A percentile compares a stretch with the other conserved stretches of the same genome.
Evolutionary conservation across 1,140 invertebrate species (phyloP).

Genomic region (Dendroctonus ponderosae): DNA sequence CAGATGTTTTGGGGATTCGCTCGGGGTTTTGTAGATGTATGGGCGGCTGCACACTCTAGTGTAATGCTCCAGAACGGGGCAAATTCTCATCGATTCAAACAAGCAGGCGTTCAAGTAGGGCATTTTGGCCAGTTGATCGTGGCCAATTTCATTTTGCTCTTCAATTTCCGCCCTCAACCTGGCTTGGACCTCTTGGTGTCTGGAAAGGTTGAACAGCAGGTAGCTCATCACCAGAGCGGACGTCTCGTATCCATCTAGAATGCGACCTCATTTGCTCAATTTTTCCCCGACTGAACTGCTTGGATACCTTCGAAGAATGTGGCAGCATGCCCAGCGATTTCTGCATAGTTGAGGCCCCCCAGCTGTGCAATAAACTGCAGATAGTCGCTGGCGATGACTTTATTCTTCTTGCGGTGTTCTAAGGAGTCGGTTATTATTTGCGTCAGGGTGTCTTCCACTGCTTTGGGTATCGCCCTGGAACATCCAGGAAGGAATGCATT

Average conservation of each 20-base stretch:
- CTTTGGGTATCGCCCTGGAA: conserved; percentile 36
- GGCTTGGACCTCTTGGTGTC: conserved; percentile 62
- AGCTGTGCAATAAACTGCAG: conserved; percentile 31
- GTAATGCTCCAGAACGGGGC: conserved; percentile 19
- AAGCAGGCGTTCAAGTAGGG: conserved; percentile 29
- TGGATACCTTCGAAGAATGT: conserved; percentile 48
- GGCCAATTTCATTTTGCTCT: conserved; percentile 1
- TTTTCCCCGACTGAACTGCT: background rate
- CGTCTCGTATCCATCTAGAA: conserved; percentile 26
- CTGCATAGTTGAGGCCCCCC: conserved; percentile 50
- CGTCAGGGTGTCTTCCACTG: conserved; percentile 33
- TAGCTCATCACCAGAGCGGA: conserved; percentile 32
- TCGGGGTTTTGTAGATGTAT: conserved; percentile 39
- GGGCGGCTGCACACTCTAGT: conserved; percentile 39
- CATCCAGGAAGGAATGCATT: conserved; percentile 34
- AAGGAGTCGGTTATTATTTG: conserved; percentile 41
- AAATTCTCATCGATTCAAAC: conserved; percentile 23
- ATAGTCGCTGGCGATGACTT: conserved; percentile 46
- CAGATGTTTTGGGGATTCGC: conserved; percentile 25
- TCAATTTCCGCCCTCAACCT: conserved; percentile 65
- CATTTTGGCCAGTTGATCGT: conserved; percentile 27
- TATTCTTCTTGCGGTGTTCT: conserved; percentile 47
- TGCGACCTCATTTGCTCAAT: background rate
- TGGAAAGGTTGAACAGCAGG: conserved; percentile 59
- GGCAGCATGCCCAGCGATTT: conserved; percentile 61